A percentile compares a stretch with the other conserved stretches of the same genome.
phyloP scores from a whole-genome alignment of 2,888 invertebrate species.

The Esperia sulphurella region DNA sequence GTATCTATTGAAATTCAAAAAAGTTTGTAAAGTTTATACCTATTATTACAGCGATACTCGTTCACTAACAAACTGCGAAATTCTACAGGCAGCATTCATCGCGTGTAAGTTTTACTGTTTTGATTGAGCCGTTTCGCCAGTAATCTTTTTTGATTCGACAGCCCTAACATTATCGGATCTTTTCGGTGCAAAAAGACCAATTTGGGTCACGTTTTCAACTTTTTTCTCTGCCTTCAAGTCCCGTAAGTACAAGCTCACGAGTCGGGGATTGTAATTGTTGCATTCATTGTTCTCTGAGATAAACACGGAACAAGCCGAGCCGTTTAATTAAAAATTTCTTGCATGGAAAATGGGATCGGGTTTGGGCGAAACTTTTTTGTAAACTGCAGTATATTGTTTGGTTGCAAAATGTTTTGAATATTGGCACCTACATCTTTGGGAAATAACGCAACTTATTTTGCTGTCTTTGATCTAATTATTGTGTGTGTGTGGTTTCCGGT shows the following conservation, averaged over 20 bases:
- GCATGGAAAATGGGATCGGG: slow-evolving; percentile 6
- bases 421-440: too few species aligned
- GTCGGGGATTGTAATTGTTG: slow-evolving; percentile 55
- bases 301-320: slow-evolving; percentile 50
- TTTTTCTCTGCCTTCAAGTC: slow-evolving; percentile 42
- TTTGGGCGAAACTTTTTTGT: neutral
- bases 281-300: slow-evolving; percentile 66
- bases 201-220: slow-evolving; percentile 60
- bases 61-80: too few species aligned
- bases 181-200: slow-evolving; percentile 57
- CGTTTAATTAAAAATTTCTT: slow-evolving; percentile 64
- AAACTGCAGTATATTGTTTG: neutral
- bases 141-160: neutral
- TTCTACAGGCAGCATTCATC: too few species aligned
- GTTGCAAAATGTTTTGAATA: too few species aligned
- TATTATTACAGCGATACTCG: too few species aligned
- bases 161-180: slow-evolving; percentile 39
- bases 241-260: slow-evolving; percentile 42
- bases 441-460: too few species aligned
- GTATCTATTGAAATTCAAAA: too few species aligned
- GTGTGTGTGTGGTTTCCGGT: too few species aligned
- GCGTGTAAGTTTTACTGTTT: too few species aligned
- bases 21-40: too few species aligned
- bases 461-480: too few species aligned
- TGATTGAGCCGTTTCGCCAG: too few species aligned